Conservation (phyloP, 2,888 invertebrate genomes). For the Macrosiphum euphorbiae region DNA sequence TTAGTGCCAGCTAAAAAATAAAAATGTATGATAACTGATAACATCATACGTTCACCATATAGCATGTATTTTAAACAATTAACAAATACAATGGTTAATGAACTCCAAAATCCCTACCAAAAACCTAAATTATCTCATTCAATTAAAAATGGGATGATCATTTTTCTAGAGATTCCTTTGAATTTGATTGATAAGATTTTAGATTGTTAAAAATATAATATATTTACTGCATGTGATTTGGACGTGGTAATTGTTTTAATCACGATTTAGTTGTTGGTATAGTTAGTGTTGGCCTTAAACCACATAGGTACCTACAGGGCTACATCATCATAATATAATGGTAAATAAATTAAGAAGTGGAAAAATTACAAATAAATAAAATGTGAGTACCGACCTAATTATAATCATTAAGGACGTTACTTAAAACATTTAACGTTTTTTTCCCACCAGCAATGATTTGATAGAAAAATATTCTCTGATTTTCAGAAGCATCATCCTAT, state of each 20-base stretch:
- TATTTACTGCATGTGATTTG: constrained; percentile 8
- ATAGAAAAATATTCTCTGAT: too few relatives aligned
- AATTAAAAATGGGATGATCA: background rate
- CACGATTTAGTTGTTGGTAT: background rate
- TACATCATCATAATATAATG: background rate
- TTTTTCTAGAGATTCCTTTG: constrained; percentile 6
- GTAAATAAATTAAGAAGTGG: background rate
- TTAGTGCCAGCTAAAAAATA: background rate
- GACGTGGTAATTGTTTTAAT: constrained; percentile 11
- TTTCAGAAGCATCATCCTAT: too few relatives aligned
- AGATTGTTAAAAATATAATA: background rate
- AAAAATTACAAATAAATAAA: background rate
- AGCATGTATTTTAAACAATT: background rate
- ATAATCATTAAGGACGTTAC: background rate
- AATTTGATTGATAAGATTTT: background rate
- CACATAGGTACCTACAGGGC: background rate
- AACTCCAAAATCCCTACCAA: background rate
- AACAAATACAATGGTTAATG: background rate
- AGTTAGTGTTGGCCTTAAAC: background rate
- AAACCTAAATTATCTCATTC: background rate
- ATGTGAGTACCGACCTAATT: background rate
- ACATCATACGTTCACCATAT: background rate
- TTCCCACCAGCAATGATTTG: background rate
- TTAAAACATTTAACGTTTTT: background rate
- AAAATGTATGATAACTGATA: background rate